Percentiles rank a stretch among this genome's conserved stretches.
Conservation (phyloP, 2,888 invertebrate genomes). For the Mythimna ferrago region DNA sequence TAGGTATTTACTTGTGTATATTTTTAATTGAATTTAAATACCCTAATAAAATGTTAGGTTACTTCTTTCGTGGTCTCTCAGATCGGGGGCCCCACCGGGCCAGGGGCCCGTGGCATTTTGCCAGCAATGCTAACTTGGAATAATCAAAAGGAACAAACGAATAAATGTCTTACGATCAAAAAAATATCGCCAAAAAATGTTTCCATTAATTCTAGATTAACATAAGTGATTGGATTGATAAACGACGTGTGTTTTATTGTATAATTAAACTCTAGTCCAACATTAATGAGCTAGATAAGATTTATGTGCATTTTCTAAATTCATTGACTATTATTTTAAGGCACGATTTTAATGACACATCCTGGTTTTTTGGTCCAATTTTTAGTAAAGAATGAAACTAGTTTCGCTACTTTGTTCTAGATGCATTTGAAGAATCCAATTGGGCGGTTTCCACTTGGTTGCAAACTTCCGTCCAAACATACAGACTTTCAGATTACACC, state of each 20-base stretch:
- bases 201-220: slow-evolving; percentile 46
- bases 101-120: too few relatives aligned
- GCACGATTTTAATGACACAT: slow-evolving; percentile 25
- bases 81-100: too few relatives aligned
- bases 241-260: slow-evolving; percentile 53
- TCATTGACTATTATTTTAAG: slow-evolving; percentile 13
- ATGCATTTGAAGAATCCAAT: not conserved
- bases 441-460: too few relatives aligned
- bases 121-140: not conserved
- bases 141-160: not conserved
- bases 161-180: not conserved
- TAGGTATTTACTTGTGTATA: too few relatives aligned
- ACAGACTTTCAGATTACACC: too few relatives aligned
- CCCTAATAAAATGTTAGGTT: too few relatives aligned
- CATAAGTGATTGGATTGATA: slow-evolving; percentile 52
- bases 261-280: slow-evolving; percentile 47
- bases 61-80: too few relatives aligned
- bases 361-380: not conserved
- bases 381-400: too few relatives aligned
- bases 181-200: not conserved
- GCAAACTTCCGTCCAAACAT: too few relatives aligned
- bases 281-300: slow-evolving; percentile 46
- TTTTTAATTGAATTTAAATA: too few relatives aligned
- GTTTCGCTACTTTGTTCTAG: not conserved
- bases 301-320: slow-evolving; percentile 39